phyloP scores from a whole-genome alignment of 2,797 vertebrate genomes.

The Enteromius mattozi region DNA sequence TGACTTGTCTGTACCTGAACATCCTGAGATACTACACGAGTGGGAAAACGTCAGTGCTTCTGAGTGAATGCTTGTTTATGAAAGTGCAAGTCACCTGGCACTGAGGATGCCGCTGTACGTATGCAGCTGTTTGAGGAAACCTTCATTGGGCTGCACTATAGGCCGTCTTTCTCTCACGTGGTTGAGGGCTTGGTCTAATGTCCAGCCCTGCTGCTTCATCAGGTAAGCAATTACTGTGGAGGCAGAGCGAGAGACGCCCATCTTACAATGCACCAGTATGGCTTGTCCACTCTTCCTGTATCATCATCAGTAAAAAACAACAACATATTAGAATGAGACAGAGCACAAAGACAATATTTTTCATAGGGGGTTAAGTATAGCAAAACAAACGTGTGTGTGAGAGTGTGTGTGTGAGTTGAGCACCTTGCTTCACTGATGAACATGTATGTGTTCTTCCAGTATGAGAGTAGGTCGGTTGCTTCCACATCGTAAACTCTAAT shows the following conservation, averaged over 20 bases:
- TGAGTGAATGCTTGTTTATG: conserved; percentile 9
- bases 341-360: neutral
- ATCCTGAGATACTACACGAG: neutral
- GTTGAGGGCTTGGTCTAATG: conserved; percentile 81
- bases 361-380: neutral
- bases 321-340: neutral
- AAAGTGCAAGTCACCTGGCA: conserved; percentile 80
- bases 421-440: conserved; percentile 89
- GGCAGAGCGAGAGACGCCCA: conserved; percentile 94
- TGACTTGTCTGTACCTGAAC: conserved; percentile 22
- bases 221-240: conserved; percentile 92
- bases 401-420: neutral
- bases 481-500: conserved; percentile 93
- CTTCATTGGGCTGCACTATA: conserved; percentile 87
- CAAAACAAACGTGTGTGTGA: neutral
- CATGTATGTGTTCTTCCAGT: conserved; percentile 90
- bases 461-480: conserved; percentile 84
- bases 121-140: conserved; percentile 93
- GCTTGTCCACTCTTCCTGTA: conserved; percentile 81
- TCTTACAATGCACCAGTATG: conserved; percentile 94
- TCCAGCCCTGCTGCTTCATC: conserved; percentile 92
- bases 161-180: conserved; percentile 85
- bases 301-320: neutral
- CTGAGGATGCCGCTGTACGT: conserved; percentile 93
- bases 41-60: neutral